Percentiles rank a stretch among this genome's conserved stretches.
Evolutionary conservation across 1,140 invertebrate species (phyloP).

Genomic region (Euura lappo): DNA sequence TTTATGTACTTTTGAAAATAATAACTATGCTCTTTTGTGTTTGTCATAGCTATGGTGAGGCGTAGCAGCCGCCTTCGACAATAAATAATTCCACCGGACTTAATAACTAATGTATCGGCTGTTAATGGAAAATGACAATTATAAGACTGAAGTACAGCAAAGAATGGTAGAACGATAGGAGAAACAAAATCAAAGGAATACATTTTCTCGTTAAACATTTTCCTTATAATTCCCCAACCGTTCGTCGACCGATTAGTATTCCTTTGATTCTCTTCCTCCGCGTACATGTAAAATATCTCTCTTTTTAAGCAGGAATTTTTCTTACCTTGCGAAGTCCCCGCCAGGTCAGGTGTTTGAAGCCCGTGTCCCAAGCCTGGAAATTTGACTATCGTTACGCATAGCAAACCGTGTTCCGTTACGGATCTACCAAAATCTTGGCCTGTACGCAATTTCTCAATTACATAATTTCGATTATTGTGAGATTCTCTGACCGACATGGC

Average conservation of each 20-base stretch:
- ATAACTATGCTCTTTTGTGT: not conserved
- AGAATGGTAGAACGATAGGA: not conserved
- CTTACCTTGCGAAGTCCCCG: slow-evolving; percentile 87
- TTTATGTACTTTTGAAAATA: not conserved
- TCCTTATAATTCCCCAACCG: not conserved
- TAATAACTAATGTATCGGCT: not conserved
- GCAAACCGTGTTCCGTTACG: slow-evolving; percentile 35
- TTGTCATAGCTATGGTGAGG: too few relatives aligned
- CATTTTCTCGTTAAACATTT: not conserved
- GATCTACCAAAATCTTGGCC: slow-evolving; percentile 34
- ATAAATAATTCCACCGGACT: not conserved
- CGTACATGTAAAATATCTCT: not conserved
- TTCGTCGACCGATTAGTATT: not conserved
- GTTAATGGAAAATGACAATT: not conserved
- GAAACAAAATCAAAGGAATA: not conserved
- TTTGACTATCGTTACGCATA: slow-evolving; percentile 60
- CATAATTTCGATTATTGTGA: not conserved
- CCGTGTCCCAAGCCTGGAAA: slow-evolving; percentile 71
- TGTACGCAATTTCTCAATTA: slow-evolving; percentile 60
- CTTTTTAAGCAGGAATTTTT: slow-evolving; percentile 39
- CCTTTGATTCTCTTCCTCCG: not conserved
- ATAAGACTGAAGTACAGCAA: not conserved
- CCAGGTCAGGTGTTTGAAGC: slow-evolving; percentile 72
- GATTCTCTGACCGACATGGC: too few relatives aligned
- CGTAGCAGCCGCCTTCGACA: not conserved